These are phyloP conservation scores for Scaeva pyrastri DNA, from an alignment of 2,888 invertebrate species.

Conservation along the genomic window DNA sequence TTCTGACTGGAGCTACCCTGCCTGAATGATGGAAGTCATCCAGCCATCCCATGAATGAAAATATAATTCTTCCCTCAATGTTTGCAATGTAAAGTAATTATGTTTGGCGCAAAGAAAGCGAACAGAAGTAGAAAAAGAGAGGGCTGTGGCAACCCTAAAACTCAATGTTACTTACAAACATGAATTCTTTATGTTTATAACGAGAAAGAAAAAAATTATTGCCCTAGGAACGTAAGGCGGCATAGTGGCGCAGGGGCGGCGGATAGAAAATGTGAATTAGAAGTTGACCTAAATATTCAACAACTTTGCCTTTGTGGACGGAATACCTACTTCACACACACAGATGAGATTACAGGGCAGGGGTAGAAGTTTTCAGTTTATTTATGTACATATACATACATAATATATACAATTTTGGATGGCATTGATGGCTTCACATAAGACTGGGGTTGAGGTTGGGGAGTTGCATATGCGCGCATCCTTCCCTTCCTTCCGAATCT, in stretches of 20 bases:
- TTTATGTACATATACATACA: conserved; percentile 15
- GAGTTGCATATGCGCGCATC: conserved; percentile 64
- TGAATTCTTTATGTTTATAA: neutral
- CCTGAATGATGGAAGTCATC: neutral
- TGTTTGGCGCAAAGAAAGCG: conserved; percentile 46
- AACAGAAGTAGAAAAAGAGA: neutral
- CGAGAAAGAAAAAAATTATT: conserved; percentile 18
- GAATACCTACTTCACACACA: neutral
- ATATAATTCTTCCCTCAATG: conserved; percentile 27
- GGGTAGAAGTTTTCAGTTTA: conserved; percentile 33
- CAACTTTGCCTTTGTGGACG: conserved; percentile 49
- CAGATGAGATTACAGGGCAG: neutral
- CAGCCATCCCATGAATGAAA: conserved; percentile 31
- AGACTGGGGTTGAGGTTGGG: neutral
- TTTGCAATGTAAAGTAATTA: conserved; percentile 46
- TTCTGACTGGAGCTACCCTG: neutral
- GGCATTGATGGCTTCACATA: conserved; percentile 16
- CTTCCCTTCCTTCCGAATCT: conserved; percentile 34
- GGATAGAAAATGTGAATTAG: conserved; percentile 57
- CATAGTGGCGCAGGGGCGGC: neutral
- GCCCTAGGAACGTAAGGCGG: conserved; percentile 38
- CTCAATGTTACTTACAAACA: neutral
- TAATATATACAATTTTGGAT: conserved; percentile 22
- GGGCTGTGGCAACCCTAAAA: conserved; percentile 17
- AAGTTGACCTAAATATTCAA: conserved; percentile 73